Percentiles rank a stretch among this genome's conserved stretches.
These are phyloP conservation scores for Resseliella maxima DNA, from an alignment of 2,888 invertebrate genomes.

Conservation along the genomic window DNA sequence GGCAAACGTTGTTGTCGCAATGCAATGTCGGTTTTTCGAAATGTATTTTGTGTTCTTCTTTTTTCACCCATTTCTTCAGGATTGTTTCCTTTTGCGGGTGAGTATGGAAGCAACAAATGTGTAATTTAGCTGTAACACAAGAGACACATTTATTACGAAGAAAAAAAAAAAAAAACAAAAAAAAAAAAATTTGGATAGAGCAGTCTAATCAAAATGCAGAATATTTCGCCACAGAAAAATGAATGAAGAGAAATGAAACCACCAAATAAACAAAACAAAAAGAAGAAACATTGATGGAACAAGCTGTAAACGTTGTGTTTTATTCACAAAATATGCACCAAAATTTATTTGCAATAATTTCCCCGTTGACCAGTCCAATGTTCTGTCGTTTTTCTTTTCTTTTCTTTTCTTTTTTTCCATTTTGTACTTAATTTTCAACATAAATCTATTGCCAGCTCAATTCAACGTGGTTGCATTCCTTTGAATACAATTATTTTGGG, in stretches of 20 bases:
- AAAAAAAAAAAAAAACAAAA: no score
- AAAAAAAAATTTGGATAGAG: no score
- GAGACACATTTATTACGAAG: conserved; percentile 42
- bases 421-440: background rate
- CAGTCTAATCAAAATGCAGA: no score
- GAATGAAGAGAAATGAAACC: no score
- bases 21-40: no score
- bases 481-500: background rate
- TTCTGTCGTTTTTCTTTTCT: background rate
- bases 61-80: background rate
- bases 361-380: background rate
- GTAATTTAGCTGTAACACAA: background rate
- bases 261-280: no score
- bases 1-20: no score
- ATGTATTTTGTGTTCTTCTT: no score
- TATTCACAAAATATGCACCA: background rate
- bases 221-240: background rate
- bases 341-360: conserved; percentile 25
- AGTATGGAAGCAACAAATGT: background rate
- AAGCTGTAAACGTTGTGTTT: background rate
- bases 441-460: background rate
- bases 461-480: background rate
- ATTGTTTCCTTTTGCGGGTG: background rate
- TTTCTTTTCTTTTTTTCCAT: background rate
- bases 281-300: background rate